These are phyloP conservation scores for Galaxias olidus DNA, from an alignment of 2,797 vertebrate genomes.

Conservation along the genomic window DNA sequence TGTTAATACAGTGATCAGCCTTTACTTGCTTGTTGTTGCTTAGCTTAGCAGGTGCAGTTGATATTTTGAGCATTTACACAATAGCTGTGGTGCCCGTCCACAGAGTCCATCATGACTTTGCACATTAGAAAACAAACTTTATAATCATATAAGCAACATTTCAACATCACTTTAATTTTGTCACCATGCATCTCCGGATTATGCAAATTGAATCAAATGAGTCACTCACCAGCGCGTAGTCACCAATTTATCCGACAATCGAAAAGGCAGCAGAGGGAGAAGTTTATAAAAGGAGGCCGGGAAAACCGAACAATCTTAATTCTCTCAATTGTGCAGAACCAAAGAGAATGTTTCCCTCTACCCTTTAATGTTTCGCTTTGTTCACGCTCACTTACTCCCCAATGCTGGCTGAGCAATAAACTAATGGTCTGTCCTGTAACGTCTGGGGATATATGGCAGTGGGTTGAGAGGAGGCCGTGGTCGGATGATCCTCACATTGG, in stretches of 20 bases:
- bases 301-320: neutral
- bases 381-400: neutral
- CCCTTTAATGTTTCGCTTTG: constrained; percentile 3
- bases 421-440: constrained; percentile 2
- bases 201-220: too few relatives aligned
- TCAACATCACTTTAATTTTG: too few relatives aligned
- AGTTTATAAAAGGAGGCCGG: neutral
- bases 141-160: too few relatives aligned
- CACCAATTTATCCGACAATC: neutral
- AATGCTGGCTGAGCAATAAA: constrained; percentile 8
- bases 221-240: too few relatives aligned
- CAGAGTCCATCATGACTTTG: too few relatives aligned
- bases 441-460: neutral
- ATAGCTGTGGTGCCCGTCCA: too few relatives aligned
- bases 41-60: too few relatives aligned
- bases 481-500: neutral
- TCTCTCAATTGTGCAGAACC: neutral
- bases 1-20: too few relatives aligned
- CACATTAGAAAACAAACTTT: too few relatives aligned
- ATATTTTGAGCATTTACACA: too few relatives aligned
- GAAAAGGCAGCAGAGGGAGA: neutral
- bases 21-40: too few relatives aligned
- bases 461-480: neutral
- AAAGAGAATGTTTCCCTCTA: neutral
- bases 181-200: too few relatives aligned